Evolutionary conservation across 1,140 invertebrate species (phyloP).

Genomic region (Ooceraea biroi): DNA sequence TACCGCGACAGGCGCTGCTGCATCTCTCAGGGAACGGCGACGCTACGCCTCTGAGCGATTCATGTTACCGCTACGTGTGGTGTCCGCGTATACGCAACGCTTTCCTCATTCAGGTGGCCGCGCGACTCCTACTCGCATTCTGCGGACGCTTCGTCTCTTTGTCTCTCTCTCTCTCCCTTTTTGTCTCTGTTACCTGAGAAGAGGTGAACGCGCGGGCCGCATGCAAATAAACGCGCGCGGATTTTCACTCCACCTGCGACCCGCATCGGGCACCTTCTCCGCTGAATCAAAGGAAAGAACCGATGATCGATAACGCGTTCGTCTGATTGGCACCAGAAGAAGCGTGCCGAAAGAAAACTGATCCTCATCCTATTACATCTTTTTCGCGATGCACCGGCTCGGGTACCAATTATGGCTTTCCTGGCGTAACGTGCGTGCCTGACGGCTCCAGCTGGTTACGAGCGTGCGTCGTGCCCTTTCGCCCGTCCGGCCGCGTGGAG

Average conservation of each 20-base stretch:
- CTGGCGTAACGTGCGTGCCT: conserved; percentile 64
- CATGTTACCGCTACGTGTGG: conserved; percentile 36
- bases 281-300: background rate
- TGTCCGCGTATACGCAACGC: conserved; percentile 32
- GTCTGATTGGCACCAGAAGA: conserved; percentile 68
- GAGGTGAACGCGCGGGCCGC: conserved; percentile 23
- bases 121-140: conserved; percentile 57
- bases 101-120: conserved; percentile 64
- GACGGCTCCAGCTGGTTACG: conserved; percentile 48
- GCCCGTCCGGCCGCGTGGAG: conserved; percentile 6
- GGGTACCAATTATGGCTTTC: conserved; percentile 63
- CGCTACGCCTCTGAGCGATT: conserved; percentile 60
- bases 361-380: background rate
- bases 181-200: background rate
- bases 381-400: background rate
- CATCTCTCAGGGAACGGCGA: background rate
- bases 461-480: conserved; percentile 61
- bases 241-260: conserved; percentile 49
- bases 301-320: conserved; percentile 47
- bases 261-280: background rate
- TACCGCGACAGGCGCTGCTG: background rate
- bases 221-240: conserved; percentile 52
- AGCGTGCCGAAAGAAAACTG: conserved; percentile 46
- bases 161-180: conserved; percentile 5
- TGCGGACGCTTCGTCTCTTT: background rate